Evolutionary conservation across 2,888 invertebrate species (phyloP), one percentile per base, ranked within the genome.

Genomic region (Ophion slaviceki): DNA sequence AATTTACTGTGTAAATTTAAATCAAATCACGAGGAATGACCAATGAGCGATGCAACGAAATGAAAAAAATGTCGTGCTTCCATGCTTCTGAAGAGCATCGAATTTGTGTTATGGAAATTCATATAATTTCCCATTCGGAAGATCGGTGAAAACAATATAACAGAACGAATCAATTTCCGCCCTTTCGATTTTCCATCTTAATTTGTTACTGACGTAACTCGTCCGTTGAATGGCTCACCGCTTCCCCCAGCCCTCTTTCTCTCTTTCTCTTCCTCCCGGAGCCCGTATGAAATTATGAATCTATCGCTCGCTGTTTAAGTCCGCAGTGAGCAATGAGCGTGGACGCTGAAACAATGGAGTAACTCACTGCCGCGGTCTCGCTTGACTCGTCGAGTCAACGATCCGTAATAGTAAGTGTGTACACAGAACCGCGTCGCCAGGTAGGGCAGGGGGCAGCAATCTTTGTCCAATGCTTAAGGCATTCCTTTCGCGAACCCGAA

Each of bases 311-410:
- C 59, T 53, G 61, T 81, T 76, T 59, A 81, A 70, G 36, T 68
- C 59, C 59, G 47, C 74, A 68, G 67, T 62, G 86, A 77, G 80
- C 84, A 86, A 80, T 67, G 82, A 86, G 82, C 78, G 84, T 79
- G 74, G 88, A 87, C 79, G 82, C 20, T 76, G 86, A 88, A 90
- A 90, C 88, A 90, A 90, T 88, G 86, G 87, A 84, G 71, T 53
- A 59, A 45, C 74, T 80, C 40, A 45, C 80, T 40, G 67, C 64
- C 71, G 81, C 86, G 53, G 89, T 90, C 86, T 88, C 89, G 89
- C 88, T 86, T 87, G 90, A 89, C 87, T 91, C 80, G 87, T 61
- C 47, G 86, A 82, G 88, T 88, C 90, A 91, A 91, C 87, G 90
- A 91, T 90, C 91, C 91, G 84, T 89, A 81, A 67, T 71, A 84